These are phyloP conservation scores for Sula dactylatra DNA, from an alignment of 2,113 vertebrate genomes.

Conservation along the genomic window DNA sequence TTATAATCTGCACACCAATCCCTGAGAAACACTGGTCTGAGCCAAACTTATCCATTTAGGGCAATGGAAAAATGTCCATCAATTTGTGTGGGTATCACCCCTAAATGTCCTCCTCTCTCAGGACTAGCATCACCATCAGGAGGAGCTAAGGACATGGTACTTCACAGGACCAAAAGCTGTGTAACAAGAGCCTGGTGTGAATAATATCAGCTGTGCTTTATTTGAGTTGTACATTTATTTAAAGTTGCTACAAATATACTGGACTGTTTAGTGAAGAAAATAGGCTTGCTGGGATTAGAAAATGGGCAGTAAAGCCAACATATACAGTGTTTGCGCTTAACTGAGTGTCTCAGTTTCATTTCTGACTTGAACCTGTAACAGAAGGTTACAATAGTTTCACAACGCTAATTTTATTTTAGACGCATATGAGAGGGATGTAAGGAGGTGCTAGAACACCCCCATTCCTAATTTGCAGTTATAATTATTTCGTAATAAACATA, in stretches of 20 bases:
- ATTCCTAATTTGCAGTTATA: conserved; percentile 62
- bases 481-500: conserved; percentile 54
- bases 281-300: conserved; percentile 21
- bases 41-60: background rate
- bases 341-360: background rate
- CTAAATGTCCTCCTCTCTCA: background rate
- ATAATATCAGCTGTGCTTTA: background rate
- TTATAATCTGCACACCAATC: background rate
- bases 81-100: background rate
- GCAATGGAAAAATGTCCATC: background rate
- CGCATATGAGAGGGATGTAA: conserved; percentile 30
- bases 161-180: background rate
- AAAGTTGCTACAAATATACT: background rate
- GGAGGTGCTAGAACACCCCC: conserved; percentile 59
- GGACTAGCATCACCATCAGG: background rate
- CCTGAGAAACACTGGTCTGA: background rate
- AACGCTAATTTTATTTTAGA: conserved; percentile 44
- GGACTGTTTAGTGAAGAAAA: conserved; percentile 1
- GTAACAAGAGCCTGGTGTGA: background rate
- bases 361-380: conserved; percentile 42
- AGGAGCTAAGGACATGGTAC: background rate
- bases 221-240: background rate
- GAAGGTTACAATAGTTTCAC: conserved; percentile 50
- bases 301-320: conserved; percentile 23
- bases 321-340: background rate